Base-by-base conservation (phyloP, 1,140 invertebrate genomes). In the Dreissena polymorpha region DNA sequence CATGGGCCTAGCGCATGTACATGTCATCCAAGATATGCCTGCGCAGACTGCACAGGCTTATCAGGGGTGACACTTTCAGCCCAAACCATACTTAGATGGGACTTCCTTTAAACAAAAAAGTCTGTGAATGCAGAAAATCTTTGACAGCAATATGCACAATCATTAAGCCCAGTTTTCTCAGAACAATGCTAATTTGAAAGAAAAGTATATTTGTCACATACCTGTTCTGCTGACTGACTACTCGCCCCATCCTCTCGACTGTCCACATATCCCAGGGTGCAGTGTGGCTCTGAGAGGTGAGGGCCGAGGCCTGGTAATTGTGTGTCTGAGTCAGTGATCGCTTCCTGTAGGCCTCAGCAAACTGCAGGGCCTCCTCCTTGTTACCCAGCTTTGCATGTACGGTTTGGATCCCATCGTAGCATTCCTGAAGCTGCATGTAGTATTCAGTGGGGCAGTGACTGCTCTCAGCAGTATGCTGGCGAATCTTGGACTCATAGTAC, bases 391-490 rank as follows among this genome's bases (percentile, higher is more conserved):
- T 88, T 27, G 86, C 78, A 0, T 92, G 81, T 12, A 92, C 89
- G 71, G 73, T 86, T 76, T 90, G 89, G 70, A 91, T 90, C 0
- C 89, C 91, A 83, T 90, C 89, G 77, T 90, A 92, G 72, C 91
- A 92, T 72, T 91, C 84, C 2, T 60, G 57, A 10, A 92, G 81
- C 75, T 91, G 88, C 25, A 84, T 50, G n/a, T 87, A 51, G 67
- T 91, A 90, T 51, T 90, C 90, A 25, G 78, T 63, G 6, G 88
- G 88, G 80, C 90, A 91, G 60, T 88, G 87, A 13, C 89, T 90
- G 53, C 89, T 88, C 71, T 91, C 90, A 49, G 91, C 88, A 10
- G 51, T 51, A 79, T 90, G 89, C 67, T 91, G 85, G 13, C 76
- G 68, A 2, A 91, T 88, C 71, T 90, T 91, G 12, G 79, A 78